Percentiles rank a stretch among this genome's conserved stretches.
phyloP scores from a whole-genome alignment of 2,888 invertebrate genomes.

The Chaitophorus viminalis region DNA sequence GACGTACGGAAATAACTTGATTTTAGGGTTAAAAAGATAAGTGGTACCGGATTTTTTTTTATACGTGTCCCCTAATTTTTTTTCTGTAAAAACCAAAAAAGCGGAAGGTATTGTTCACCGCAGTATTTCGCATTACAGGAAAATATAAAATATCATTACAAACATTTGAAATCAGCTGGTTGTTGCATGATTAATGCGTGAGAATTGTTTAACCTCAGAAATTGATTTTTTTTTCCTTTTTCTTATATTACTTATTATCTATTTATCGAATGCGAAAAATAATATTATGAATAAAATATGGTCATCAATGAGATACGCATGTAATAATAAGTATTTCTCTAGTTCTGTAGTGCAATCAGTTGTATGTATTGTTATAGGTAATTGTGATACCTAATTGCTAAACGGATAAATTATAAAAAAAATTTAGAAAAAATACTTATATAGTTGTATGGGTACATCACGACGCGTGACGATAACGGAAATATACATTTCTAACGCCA shows the following conservation, averaged over 20 bases:
- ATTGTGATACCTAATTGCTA: neutral
- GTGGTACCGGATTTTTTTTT: conserved; percentile 44
- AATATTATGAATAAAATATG: neutral
- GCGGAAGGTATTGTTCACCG: conserved; percentile 36
- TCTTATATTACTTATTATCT: neutral
- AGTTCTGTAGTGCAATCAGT: neutral
- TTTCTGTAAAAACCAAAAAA: conserved; percentile 45
- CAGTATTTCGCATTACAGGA: conserved; percentile 36
- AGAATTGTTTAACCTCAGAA: conserved; percentile 33
- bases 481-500: conserved; percentile 6
- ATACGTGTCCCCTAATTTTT: conserved; percentile 44
- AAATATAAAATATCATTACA: conserved; percentile 33
- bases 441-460: no score
- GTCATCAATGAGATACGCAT: neutral
- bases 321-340: neutral
- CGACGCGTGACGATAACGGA: no score
- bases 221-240: conserved; percentile 18
- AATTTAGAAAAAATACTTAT: no score
- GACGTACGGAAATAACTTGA: conserved; percentile 49
- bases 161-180: conserved; percentile 22
- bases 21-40: conserved; percentile 61
- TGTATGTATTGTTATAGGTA: neutral
- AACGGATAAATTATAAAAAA: neutral
- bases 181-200: conserved; percentile 35
- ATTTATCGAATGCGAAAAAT: neutral